These are phyloP conservation scores for Euthynnus affinis DNA, from an alignment of 2,797 vertebrate genomes.

Conservation along the genomic window DNA sequence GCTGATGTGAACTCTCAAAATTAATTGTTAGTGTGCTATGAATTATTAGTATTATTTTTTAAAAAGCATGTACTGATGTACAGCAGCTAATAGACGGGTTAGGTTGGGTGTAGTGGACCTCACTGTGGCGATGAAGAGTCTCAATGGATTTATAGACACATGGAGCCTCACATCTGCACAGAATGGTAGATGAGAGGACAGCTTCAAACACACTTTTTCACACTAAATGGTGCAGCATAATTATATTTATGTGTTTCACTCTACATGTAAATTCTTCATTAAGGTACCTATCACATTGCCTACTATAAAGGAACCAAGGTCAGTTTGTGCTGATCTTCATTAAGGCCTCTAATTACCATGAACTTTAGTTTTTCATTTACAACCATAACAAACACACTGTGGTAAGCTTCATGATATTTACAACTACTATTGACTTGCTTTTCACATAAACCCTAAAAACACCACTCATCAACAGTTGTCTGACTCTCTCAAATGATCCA, in stretches of 20 bases:
- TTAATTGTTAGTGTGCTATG: too few species aligned
- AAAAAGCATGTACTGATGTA: neutral
- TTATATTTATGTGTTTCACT: neutral
- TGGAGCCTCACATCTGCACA: too few species aligned
- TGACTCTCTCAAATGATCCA: neutral
- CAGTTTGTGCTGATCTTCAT: constrained; percentile 5
- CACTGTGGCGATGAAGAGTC: neutral
- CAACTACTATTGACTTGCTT: neutral
- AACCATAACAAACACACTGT: neutral
- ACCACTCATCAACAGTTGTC: neutral
- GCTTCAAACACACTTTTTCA: neutral
- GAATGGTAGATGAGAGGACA: too few species aligned
- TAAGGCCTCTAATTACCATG: neutral
- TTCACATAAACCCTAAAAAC: constrained; percentile 19
- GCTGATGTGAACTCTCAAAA: too few species aligned
- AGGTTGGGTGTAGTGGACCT: neutral
- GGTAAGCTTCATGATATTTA: too few species aligned
- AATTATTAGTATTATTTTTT: too few species aligned
- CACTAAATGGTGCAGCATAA: neutral
- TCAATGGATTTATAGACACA: neutral
- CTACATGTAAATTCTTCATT: too few species aligned
- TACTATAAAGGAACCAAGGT: neutral
- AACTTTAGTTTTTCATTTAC: too few species aligned
- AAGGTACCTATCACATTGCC: too few species aligned
- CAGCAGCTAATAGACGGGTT: neutral